Percentiles rank a stretch among this genome's conserved stretches.
Conservation (phyloP, 2,113 vertebrate species). For the Connochaetes taurinus region DNA sequence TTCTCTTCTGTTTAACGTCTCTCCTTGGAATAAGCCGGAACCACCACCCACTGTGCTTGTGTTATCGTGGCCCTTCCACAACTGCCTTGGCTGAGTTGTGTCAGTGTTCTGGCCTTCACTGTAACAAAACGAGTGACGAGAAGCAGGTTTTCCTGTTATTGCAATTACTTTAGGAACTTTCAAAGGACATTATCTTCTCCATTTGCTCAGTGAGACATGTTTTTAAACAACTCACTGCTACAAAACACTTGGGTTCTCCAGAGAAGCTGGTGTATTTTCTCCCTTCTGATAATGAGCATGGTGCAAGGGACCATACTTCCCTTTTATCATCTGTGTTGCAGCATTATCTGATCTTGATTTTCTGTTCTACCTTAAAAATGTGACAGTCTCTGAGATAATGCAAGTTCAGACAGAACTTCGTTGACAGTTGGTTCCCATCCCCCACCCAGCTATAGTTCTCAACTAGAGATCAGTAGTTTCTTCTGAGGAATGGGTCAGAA, state of each 20-base stretch:
- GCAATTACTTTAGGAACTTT: neutral
- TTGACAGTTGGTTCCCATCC: neutral
- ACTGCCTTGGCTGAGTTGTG: neutral
- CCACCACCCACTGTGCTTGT: neutral
- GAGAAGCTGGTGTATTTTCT: neutral
- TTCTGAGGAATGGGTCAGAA: neutral
- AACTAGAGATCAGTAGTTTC: neutral
- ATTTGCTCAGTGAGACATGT: neutral
- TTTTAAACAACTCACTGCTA: neutral
- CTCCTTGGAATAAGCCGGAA: neutral
- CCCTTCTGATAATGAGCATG: neutral
- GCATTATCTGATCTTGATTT: neutral
- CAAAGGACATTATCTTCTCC: neutral
- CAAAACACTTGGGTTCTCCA: neutral
- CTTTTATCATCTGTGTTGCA: neutral
- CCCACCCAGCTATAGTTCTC: neutral
- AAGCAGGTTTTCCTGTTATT: neutral
- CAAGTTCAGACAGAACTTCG: neutral
- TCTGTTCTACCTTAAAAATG: neutral
- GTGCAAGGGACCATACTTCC: neutral
- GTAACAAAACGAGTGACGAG: neutral
- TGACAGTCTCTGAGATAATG: neutral
- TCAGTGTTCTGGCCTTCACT: neutral
- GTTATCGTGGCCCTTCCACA: neutral
- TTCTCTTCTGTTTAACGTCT: neutral